A percentile compares a stretch with the other conserved stretches of the same genome.
Evolutionary conservation across 2,888 invertebrate genomes (phyloP).

Genomic region (Amphiduros pacificus): DNA sequence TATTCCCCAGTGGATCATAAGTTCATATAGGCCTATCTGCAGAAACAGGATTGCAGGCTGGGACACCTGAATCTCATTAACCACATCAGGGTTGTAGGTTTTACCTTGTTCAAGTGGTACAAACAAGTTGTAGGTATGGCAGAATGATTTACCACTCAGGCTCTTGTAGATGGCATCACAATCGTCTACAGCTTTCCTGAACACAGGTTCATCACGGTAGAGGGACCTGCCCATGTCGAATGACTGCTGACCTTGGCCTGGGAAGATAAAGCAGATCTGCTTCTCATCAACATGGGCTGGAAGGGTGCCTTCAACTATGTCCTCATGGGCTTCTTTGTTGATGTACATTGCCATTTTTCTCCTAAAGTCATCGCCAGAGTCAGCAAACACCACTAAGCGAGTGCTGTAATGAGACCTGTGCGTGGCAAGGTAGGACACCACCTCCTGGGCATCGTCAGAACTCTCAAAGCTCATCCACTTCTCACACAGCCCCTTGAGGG

Average conservation of each 20-base stretch:
- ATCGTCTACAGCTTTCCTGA: conserved; percentile 11
- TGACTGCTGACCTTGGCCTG: conserved; percentile 28
- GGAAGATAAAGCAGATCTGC: conserved; percentile 24
- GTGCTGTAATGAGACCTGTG: conserved; percentile 17
- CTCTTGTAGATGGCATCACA: conserved; percentile 19
- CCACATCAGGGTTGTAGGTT: background rate
- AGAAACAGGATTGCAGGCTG: conserved; percentile 16
- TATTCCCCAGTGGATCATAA: conserved; percentile 16
- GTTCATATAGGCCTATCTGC: conserved; percentile 3
- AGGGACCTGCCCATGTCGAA: conserved; percentile 24
- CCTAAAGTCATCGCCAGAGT: conserved; percentile 14
- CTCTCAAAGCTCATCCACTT: conserved; percentile 16
- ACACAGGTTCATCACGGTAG: conserved; percentile 22
- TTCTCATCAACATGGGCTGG: background rate
- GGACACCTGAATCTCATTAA: conserved; percentile 7
- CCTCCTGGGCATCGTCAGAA: conserved; percentile 19
- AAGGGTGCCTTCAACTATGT: conserved; percentile 12
- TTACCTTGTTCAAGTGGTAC: background rate
- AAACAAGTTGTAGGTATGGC: conserved; percentile 14
- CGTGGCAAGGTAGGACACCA: conserved; percentile 18
- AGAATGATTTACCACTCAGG: conserved; percentile 21
- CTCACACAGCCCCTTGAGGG: conserved; percentile 12
- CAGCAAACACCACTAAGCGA: conserved; percentile 16
- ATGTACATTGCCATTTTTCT: conserved; percentile 12
- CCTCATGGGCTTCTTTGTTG: conserved; percentile 6